phyloP scores from a whole-genome alignment of 2,888 invertebrate genomes.

The Drosophila conformis region DNA sequence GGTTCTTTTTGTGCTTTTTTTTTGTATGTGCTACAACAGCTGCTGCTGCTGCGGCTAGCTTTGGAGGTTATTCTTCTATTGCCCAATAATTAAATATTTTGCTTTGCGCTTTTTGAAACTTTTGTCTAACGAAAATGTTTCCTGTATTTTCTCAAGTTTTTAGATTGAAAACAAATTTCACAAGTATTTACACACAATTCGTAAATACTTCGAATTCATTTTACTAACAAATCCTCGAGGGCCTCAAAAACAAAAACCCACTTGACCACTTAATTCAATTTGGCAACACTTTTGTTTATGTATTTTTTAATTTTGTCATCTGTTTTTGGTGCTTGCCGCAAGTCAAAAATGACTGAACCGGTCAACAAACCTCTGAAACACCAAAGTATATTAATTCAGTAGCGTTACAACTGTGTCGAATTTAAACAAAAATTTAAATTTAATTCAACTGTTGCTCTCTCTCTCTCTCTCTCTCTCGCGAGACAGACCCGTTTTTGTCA shows the following conservation, averaged over 20 bases:
- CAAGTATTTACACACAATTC: conserved; percentile 4
- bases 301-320: background rate
- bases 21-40: conserved; percentile 5
- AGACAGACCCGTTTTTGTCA: conserved; percentile 23
- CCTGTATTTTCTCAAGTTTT: conserved; percentile 25
- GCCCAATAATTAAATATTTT: conserved; percentile 52
- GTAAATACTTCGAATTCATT: conserved; percentile 7
- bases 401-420: conserved; percentile 37
- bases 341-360: conserved; percentile 40
- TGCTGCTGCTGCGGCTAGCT: conserved; percentile 20
- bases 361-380: conserved; percentile 34
- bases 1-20: conserved; percentile 45
- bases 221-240: conserved; percentile 14
- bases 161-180: conserved; percentile 1
- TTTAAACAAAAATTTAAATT: conserved; percentile 20
- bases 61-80: conserved; percentile 57
- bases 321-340: conserved; percentile 11
- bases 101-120: conserved; percentile 29
- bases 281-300: conserved; percentile 1
- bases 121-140: conserved; percentile 35
- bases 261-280: conserved; percentile 31
- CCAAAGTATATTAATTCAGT: conserved; percentile 18
- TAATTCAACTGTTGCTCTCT: conserved; percentile 19
- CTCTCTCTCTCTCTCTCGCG: no score
- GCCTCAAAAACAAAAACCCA: conserved; percentile 18